phyloP scores from a whole-genome alignment of 2,797 vertebrate genomes.

The Staurois parvus region DNA sequence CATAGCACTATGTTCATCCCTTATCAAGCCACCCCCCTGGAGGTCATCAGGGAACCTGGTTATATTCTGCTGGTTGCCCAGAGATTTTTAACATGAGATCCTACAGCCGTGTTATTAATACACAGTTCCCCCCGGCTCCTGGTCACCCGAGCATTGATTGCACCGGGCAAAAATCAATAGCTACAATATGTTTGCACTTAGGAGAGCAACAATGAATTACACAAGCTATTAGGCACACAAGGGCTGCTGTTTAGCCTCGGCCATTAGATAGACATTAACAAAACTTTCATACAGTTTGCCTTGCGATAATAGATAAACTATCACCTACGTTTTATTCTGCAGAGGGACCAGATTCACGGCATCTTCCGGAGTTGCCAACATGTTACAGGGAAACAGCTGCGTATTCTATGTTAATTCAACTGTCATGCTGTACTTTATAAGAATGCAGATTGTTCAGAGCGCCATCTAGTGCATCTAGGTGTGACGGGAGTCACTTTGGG shows the following conservation, averaged over 20 bases:
- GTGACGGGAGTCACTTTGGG: no score
- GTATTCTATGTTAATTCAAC: no score
- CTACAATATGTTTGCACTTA: slow-evolving; percentile 84
- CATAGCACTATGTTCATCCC: slow-evolving; percentile 18
- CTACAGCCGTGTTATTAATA: slow-evolving; percentile 21
- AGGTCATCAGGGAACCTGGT: background rate
- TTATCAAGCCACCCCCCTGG: slow-evolving; percentile 60
- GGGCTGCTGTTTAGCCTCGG: slow-evolving; percentile 63
- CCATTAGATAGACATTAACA: slow-evolving; percentile 64
- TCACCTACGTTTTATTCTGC: slow-evolving; percentile 9
- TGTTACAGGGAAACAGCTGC: no score
- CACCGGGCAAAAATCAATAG: slow-evolving; percentile 85
- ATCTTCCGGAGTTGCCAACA: background rate
- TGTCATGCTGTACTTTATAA: no score
- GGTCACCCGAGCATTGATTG: slow-evolving; percentile 74
- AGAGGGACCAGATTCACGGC: background rate
- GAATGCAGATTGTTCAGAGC: no score
- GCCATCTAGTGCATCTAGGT: no score
- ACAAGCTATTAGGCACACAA: slow-evolving; percentile 77
- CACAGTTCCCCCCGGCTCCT: background rate
- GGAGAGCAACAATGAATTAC: slow-evolving; percentile 78
- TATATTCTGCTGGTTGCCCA: slow-evolving; percentile 4
- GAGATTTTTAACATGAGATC: slow-evolving; percentile 1
- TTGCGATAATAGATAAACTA: slow-evolving; percentile 50
- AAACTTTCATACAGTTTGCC: slow-evolving; percentile 62